These are phyloP conservation scores for Cyclina sinensis DNA, from an alignment of 1,140 invertebrate genomes.

Conservation along the genomic window DNA sequence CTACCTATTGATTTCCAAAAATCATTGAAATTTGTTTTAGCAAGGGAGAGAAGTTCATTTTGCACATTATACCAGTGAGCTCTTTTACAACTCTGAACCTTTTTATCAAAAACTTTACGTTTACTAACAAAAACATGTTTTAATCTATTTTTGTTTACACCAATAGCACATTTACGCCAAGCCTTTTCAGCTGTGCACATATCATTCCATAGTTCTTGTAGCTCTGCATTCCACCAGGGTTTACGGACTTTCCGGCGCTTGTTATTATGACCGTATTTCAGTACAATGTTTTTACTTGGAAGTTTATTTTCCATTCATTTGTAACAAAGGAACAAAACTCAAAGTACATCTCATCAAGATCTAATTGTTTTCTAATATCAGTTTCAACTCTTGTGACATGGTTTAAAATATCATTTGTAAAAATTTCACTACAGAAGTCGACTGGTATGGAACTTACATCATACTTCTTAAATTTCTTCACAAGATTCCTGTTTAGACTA, in stretches of 20 bases:
- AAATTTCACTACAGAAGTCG: not conserved
- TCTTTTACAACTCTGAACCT: not conserved
- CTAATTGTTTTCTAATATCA: not conserved
- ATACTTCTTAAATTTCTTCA: not conserved
- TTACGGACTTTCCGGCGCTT: not conserved
- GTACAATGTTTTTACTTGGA: not conserved
- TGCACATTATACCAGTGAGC: too few relatives aligned
- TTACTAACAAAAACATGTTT: too few relatives aligned
- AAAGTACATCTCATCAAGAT: not conserved
- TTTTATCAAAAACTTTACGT: not conserved
- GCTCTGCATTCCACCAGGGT: too few relatives aligned
- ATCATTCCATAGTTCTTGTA: slow-evolving; percentile 19
- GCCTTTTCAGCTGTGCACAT: slow-evolving; percentile 10
- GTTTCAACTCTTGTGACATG: too few relatives aligned
- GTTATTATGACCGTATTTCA: not conserved
- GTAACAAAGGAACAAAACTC: slow-evolving; percentile 13
- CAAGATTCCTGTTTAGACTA: too few relatives aligned
- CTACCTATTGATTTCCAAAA: slow-evolving; percentile 1
- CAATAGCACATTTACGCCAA: too few relatives aligned
- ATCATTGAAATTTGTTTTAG: not conserved
- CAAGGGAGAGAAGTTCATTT: too few relatives aligned
- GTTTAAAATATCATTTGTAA: not conserved
- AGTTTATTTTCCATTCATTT: not conserved
- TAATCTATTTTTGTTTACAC: too few relatives aligned
- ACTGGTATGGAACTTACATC: not conserved